Base-by-base conservation (phyloP, 1,140 invertebrate genomes). In the Drosophila pruinosa region DNA sequence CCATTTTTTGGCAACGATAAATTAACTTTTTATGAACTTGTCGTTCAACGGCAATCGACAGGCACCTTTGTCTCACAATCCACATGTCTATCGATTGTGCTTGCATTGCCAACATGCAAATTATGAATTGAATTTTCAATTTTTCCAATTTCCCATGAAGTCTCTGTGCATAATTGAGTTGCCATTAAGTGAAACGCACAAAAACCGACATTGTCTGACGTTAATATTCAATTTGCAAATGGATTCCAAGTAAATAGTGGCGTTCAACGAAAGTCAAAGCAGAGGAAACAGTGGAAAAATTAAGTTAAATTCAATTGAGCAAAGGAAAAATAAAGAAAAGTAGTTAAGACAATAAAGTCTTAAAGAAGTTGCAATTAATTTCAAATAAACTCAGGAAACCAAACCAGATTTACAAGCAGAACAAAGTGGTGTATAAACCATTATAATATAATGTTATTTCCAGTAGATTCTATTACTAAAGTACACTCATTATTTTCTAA, bases 1-100 rank as follows among this genome's bases (percentile, higher is more conserved):
- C 12, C 22, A 41, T 47, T 17, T 24, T 22, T 28, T 14, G 34
- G 26, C 21, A 52, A 39, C 52, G 53, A 41, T 45, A 19, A 52
- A 73, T 73, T 69, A 31, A 31, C 45, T 59, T 78, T 58, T 38
- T 53, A 57, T 61, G 17, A 21, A 50, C 41, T 21, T n/a, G n/a
- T 50, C 8, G 43, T 21, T 2, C 43, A n/a, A 22, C 31, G 39
- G 58, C 63, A 72, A 34, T 5, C 24, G 28, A 3, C 14, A 24
- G 36, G 36, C 26, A 17, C 34, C 6, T 52, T 36, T 31, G 24
- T 19, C 19, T 52, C 8, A 43, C 15, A 22, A 36, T 63, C 15
- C 6, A 10, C 19, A 19, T 22, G 24, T 6, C 48, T 50, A 59
- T 74, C 52, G 31, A 34, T 15, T 17, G 47, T 15, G 22, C 47